These are phyloP conservation scores for Clunio marinus DNA, from an alignment of 2,888 invertebrate species.

Conservation along the genomic window DNA sequence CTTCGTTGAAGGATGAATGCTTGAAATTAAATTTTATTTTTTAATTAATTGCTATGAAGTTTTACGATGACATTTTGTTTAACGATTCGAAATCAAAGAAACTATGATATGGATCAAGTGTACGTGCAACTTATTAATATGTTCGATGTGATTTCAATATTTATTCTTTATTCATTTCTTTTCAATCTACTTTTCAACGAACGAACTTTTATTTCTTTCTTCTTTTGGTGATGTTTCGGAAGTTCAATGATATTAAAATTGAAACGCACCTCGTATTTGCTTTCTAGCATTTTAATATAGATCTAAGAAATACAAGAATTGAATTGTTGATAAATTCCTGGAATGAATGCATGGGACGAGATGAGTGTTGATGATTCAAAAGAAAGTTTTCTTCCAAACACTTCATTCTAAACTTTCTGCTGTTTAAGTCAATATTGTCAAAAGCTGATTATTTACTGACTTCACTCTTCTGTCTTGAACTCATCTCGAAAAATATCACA, in stretches of 20 bases:
- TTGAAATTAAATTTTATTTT: constrained; percentile 23
- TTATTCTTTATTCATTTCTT: constrained; percentile 7
- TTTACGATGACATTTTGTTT: constrained; percentile 12
- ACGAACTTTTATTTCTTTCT: neutral
- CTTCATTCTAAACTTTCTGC: no score
- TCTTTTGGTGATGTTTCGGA: constrained; percentile 33
- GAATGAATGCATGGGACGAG: no score
- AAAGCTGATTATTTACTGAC: no score
- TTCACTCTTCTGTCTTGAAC: no score
- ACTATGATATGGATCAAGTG: constrained; percentile 31
- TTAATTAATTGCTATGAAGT: neutral
- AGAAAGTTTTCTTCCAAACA: no score
- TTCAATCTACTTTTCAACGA: neutral
- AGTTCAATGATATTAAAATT: constrained; percentile 33
- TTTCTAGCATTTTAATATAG: constrained; percentile 12
- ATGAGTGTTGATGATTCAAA: no score
- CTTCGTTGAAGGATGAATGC: constrained; percentile 23
- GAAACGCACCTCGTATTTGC: constrained; percentile 24
- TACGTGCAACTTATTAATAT: constrained; percentile 34
- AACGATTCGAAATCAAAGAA: neutral
- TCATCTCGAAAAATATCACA: constrained; percentile 5
- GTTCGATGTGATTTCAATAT: neutral
- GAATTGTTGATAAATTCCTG: neutral
- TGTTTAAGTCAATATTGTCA: no score
- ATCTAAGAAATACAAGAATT: constrained; percentile 10